A percentile compares a stretch with the other conserved stretches of the same genome.
These are phyloP conservation scores for Spea bombifrons DNA, from an alignment of 2,113 vertebrate genomes.

Conservation along the genomic window DNA sequence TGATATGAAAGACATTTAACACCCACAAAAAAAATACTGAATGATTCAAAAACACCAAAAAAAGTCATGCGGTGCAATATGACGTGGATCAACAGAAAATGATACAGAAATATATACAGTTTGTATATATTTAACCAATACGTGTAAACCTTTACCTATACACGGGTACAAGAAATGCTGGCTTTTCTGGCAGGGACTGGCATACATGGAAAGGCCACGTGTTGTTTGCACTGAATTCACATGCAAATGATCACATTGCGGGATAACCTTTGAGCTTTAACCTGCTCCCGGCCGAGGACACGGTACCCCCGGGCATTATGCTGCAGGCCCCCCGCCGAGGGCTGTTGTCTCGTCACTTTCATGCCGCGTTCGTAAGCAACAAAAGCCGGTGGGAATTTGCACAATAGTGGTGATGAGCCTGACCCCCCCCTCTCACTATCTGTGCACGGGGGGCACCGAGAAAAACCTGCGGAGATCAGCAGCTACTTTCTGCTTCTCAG, in stretches of 20 bases:
- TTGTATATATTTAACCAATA: conserved; percentile 66
- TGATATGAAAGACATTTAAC: conserved; percentile 64
- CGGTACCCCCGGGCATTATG: background rate
- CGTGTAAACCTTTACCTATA: conserved; percentile 69
- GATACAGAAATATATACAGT: conserved; percentile 69
- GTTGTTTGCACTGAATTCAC: background rate
- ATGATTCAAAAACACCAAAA: conserved; percentile 88
- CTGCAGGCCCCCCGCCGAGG: conserved; percentile 18
- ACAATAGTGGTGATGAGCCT: too few species aligned
- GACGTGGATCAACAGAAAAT: conserved; percentile 86
- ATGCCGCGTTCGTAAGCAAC: too few species aligned
- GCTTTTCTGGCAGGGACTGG: background rate
- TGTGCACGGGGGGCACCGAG: too few species aligned
- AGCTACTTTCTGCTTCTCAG: too few species aligned
- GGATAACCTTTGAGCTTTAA: background rate
- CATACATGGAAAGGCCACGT: conserved; percentile 9
- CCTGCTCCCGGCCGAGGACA: background rate
- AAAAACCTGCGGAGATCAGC: too few species aligned
- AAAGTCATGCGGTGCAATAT: conserved; percentile 98
- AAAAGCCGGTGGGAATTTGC: too few species aligned
- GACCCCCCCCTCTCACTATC: too few species aligned
- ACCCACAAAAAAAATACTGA: conserved; percentile 60
- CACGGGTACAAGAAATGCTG: conserved; percentile 70
- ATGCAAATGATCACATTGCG: conserved; percentile 1
- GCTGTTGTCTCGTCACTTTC: too few species aligned